These are phyloP conservation scores for Erethizon dorsatum DNA, from an alignment of 2,797 vertebrate species.

Conservation along the genomic window DNA sequence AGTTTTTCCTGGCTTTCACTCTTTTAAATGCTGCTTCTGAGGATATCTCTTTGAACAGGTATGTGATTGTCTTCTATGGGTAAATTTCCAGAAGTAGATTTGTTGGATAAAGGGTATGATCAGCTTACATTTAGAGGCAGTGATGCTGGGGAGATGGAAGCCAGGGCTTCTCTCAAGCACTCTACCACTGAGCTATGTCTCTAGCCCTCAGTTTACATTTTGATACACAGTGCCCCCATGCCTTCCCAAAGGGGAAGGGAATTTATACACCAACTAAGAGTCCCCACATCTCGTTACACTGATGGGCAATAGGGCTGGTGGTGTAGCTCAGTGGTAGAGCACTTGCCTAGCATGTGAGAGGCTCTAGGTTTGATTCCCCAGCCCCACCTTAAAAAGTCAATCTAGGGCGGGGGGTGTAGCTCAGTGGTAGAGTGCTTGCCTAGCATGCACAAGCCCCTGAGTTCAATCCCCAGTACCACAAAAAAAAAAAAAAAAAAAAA, in stretches of 20 bases:
- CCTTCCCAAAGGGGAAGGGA: background rate
- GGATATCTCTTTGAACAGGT: background rate
- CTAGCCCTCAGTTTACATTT: background rate
- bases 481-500: too few relatives aligned
- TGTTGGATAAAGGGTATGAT: background rate
- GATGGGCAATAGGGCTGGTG: too few relatives aligned
- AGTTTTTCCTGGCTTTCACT: background rate
- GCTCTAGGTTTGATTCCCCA: background rate
- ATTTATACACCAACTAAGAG: background rate
- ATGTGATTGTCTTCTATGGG: background rate
- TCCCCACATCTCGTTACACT: background rate
- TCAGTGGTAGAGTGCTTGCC: too few relatives aligned
- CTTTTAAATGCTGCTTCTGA: background rate
- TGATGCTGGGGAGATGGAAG: background rate
- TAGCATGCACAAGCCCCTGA: too few relatives aligned
- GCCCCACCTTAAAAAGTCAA: too few relatives aligned
- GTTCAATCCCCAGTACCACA: background rate
- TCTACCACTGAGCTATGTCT: background rate
- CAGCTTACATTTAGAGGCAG: background rate
- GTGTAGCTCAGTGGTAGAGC: background rate
- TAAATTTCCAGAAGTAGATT: conserved; percentile 8
- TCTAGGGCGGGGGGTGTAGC: too few relatives aligned
- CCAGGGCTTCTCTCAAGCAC: background rate
- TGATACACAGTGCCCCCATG: background rate
- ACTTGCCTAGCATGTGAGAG: background rate